Percentiles rank a stretch among this genome's conserved stretches.
Conservation (phyloP, 2,888 invertebrate genomes). For the Orthonevra nobilis region DNA sequence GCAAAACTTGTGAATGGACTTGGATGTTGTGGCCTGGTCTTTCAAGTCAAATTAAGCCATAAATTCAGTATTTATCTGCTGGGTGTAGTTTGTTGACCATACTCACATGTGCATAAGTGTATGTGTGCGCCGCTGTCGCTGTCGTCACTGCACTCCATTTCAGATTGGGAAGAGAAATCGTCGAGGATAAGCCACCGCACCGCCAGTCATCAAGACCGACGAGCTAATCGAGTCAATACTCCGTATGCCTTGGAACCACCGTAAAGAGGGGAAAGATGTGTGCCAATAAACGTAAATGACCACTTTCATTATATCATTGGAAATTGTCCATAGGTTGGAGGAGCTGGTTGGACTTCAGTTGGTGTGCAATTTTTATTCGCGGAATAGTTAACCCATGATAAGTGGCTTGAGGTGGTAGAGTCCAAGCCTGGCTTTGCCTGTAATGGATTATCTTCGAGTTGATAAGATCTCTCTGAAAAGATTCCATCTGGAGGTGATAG, state of each 20-base stretch:
- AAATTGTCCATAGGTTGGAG: constrained; percentile 52
- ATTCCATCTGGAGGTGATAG: constrained; percentile 59
- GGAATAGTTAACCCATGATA: constrained; percentile 57
- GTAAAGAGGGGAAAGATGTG: constrained; percentile 44
- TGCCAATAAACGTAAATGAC: constrained; percentile 70
- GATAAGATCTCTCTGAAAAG: constrained; percentile 64
- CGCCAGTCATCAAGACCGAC: too few species aligned
- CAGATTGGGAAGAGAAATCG: constrained; percentile 31
- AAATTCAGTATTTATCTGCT: constrained; percentile 79
- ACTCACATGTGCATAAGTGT: constrained; percentile 1
- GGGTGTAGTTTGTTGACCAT: constrained; percentile 78
- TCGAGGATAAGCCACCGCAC: constrained; percentile 48
- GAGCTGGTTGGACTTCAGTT: constrained; percentile 4
- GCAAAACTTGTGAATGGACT: constrained; percentile 70
- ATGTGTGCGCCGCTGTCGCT: constrained; percentile 15
- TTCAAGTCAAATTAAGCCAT: constrained; percentile 80
- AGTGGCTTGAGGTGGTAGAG: not conserved
- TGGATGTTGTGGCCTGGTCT: constrained; percentile 71
- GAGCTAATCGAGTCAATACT: too few species aligned
- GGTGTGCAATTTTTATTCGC: constrained; percentile 53
- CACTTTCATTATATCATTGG: constrained; percentile 70
- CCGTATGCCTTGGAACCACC: too few species aligned
- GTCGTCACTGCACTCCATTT: constrained; percentile 14
- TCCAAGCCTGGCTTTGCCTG: not conserved
- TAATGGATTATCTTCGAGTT: constrained; percentile 58